Base-by-base conservation (phyloP, 2,888 invertebrate genomes). In the Drosophila nr. medialis region DNA sequence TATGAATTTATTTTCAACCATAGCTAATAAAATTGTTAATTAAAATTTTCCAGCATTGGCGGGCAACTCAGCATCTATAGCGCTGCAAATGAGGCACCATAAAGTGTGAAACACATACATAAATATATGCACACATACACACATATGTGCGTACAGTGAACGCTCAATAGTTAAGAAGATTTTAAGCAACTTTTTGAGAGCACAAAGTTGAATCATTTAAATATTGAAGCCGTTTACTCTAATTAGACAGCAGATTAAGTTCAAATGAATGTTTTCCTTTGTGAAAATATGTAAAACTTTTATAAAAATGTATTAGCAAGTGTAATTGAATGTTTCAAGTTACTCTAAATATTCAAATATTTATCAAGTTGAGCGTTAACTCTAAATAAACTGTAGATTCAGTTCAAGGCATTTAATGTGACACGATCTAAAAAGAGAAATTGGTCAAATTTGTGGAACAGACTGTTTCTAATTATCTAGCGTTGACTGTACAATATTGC, bases 1-100 rank as follows among this genome's bases (percentile, higher is more conserved):
- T 85, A 86, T 89, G 89, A 89, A 89, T 84, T 81, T 30, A 42
- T 42, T 89, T 70, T 68, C 81, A 77, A 83, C 87, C 86, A 83
- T 85, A 85, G 87, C 86, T 86, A 89, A 86, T 86, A 86, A 86
- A 86, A 89, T 75, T 72, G 85, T 86, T 85, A 86, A 89, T 86
- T 89, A 86, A 87, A 86, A 77, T 86, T 84, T 89, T 85, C 89
- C 89, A 86, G 85, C 73, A 80, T 73, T 75, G 64, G 36, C 64
- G 36, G 58, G 61, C 59, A 45, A 64, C 53, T 59, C 66, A 45
- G 77, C 87, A 80, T 82, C 86, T 84, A n/a, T 29, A n/a, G 86
- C 84, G 64, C 72, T 74, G 72, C 70, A 70, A 78, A 74, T 63
- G 64, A 69, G 60, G 48, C 36, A 63, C 67, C 64, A 78, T 80